Conservation (phyloP, 2,888 invertebrate species). For the Andrena trimmerana region DNA sequence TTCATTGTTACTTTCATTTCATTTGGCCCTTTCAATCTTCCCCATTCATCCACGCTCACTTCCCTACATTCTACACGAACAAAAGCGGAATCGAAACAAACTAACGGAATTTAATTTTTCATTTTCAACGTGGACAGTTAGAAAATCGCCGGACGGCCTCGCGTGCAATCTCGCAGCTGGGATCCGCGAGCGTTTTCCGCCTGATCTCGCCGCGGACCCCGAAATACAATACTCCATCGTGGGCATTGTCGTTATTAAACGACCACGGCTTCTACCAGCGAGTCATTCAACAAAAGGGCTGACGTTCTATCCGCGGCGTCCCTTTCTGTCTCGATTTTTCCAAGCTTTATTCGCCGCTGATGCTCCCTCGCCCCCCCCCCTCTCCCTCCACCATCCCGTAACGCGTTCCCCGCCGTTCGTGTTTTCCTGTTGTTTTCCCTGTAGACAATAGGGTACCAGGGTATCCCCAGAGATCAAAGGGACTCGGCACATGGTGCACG, state of each 20-base stretch:
- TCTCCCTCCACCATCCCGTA: neutral
- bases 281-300: conserved; percentile 33
- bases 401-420: conserved; percentile 33
- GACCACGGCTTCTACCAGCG: conserved; percentile 18
- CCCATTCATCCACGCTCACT: too few relatives aligned
- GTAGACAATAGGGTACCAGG: conserved; percentile 50
- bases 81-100: neutral
- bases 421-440: conserved; percentile 55
- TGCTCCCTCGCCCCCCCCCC: neutral
- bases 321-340: conserved; percentile 48
- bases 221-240: conserved; percentile 16
- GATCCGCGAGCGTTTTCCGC: neutral
- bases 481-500: conserved; percentile 32
- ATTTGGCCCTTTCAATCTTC: too few relatives aligned
- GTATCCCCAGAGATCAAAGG: conserved; percentile 66
- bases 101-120: neutral
- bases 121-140: neutral
- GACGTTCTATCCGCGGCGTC: conserved; percentile 17
- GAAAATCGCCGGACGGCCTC: neutral
- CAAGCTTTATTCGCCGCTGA: conserved; percentile 16
- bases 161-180: neutral
- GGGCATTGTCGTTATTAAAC: conserved; percentile 38
- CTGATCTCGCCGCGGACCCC: neutral
- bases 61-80: neutral
- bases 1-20: too few relatives aligned